Percentiles rank a stretch among this genome's conserved stretches.
phyloP scores from a whole-genome alignment of 1,140 invertebrate species.

The Rhyacophila brunnea region DNA sequence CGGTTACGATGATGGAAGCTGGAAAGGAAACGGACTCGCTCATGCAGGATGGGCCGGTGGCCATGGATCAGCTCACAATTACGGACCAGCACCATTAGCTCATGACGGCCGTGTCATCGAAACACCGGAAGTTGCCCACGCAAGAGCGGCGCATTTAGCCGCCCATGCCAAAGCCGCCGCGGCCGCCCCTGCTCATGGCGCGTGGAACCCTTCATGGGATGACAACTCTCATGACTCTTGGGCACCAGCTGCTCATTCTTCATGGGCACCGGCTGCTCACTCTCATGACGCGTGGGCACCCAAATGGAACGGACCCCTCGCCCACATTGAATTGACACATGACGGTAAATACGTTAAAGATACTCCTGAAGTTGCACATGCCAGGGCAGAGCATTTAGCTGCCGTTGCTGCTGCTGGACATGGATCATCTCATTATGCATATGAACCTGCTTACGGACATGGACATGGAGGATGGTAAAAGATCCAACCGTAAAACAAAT shows the following conservation, averaged over 20 bases:
- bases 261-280: slow-evolving; percentile 33
- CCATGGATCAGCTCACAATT: neutral
- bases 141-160: slow-evolving; percentile 21
- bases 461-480: too few relatives aligned
- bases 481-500: too few relatives aligned
- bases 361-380: slow-evolving; percentile 58
- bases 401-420: slow-evolving; percentile 43
- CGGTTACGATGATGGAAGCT: slow-evolving; percentile 1
- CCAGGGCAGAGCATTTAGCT: slow-evolving; percentile 55
- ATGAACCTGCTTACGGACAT: slow-evolving; percentile 12
- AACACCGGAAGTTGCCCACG: slow-evolving; percentile 23
- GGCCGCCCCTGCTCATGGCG: neutral
- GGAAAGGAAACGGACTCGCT: neutral
- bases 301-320: slow-evolving; percentile 45
- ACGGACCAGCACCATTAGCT: slow-evolving; percentile 12
- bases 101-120: slow-evolving; percentile 21
- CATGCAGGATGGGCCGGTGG: slow-evolving; percentile 4
- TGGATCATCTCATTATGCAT: slow-evolving; percentile 40
- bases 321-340: slow-evolving; percentile 47
- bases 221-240: neutral
- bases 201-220: neutral
- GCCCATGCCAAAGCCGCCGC: slow-evolving; percentile 4
- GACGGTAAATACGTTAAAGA: slow-evolving; percentile 55
- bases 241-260: slow-evolving; percentile 18
- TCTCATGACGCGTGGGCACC: slow-evolving; percentile 46